These are phyloP conservation scores for Anthoscopus minutus DNA, from an alignment of 2,113 vertebrate species.

Conservation along the genomic window DNA sequence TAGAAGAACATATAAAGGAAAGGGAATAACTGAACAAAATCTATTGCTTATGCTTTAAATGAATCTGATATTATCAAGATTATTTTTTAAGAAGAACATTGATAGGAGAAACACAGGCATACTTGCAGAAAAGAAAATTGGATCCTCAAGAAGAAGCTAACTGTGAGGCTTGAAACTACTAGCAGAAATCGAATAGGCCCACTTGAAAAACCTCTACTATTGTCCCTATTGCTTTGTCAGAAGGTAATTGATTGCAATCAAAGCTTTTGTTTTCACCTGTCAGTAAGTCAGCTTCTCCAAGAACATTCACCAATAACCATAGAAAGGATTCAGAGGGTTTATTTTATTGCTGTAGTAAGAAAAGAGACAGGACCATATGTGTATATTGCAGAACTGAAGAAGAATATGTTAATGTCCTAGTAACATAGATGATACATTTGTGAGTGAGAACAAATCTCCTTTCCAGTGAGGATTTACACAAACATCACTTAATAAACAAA, in stretches of 20 bases:
- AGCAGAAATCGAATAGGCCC: not conserved
- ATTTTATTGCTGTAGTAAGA: not conserved
- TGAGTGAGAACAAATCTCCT: not conserved
- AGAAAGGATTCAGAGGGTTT: not conserved
- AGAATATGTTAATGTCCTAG: not conserved
- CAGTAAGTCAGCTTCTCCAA: not conserved
- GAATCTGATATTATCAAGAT: not conserved
- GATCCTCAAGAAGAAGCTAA: not conserved
- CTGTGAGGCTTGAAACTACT: not conserved
- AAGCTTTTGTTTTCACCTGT: conserved; percentile 51
- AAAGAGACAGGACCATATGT: not conserved
- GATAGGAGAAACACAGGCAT: not conserved
- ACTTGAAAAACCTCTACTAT: not conserved
- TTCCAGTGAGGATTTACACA: not conserved
- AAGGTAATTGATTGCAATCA: conserved; percentile 26
- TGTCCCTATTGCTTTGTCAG: conserved; percentile 5
- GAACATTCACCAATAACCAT: not conserved
- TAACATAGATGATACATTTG: not conserved
- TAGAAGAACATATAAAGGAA: not conserved
- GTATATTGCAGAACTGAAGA: not conserved
- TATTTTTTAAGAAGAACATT: not conserved
- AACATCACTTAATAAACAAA: not conserved
- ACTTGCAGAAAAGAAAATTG: not conserved
- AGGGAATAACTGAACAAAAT: not conserved
- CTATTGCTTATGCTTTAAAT: not conserved